Percentiles rank a stretch among this genome's conserved stretches.
Evolutionary conservation across 2,797 vertebrate genomes (phyloP).

Genomic region (Pseudopleuronectes americanus): DNA sequence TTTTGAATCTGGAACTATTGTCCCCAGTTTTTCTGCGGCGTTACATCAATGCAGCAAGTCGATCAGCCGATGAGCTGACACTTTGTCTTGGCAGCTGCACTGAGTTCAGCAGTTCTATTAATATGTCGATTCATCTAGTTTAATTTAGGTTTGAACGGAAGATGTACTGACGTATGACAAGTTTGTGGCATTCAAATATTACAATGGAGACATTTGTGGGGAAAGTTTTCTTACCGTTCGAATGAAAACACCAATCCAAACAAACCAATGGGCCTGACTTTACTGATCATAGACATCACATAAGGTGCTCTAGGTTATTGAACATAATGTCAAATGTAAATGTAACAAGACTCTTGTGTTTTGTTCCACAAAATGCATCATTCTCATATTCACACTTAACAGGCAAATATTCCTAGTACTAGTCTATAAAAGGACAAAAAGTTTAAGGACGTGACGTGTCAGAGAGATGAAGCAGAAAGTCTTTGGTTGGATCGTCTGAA

Average conservation of each 20-base stretch:
- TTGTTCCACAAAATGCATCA: slow-evolving; percentile 44
- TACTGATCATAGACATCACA: slow-evolving; percentile 21
- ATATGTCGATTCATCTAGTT: not conserved
- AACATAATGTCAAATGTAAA: slow-evolving; percentile 26
- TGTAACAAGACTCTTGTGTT: slow-evolving; percentile 38
- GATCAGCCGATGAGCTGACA: not conserved
- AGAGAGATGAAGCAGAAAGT: slow-evolving; percentile 41
- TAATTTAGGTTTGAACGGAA: not conserved
- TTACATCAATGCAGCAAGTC: not conserved
- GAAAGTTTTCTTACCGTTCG: not conserved
- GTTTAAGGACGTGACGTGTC: slow-evolving; percentile 24
- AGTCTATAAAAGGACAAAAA: slow-evolving; percentile 37
- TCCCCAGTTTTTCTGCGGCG: not conserved
- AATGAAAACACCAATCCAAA: not conserved
- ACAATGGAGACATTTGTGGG: not conserved
- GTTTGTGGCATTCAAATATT: not conserved
- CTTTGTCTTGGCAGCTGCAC: not conserved
- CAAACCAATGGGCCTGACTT: not conserved
- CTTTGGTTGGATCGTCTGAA: slow-evolving; percentile 70
- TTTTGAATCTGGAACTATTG: not conserved
- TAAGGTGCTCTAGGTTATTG: slow-evolving; percentile 55
- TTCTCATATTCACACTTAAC: slow-evolving; percentile 30
- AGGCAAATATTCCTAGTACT: slow-evolving; percentile 30
- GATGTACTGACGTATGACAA: not conserved
- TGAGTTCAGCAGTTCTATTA: not conserved